Evolutionary conservation across 1,140 invertebrate genomes (phyloP).

Genomic region (Spodoptera litura): DNA sequence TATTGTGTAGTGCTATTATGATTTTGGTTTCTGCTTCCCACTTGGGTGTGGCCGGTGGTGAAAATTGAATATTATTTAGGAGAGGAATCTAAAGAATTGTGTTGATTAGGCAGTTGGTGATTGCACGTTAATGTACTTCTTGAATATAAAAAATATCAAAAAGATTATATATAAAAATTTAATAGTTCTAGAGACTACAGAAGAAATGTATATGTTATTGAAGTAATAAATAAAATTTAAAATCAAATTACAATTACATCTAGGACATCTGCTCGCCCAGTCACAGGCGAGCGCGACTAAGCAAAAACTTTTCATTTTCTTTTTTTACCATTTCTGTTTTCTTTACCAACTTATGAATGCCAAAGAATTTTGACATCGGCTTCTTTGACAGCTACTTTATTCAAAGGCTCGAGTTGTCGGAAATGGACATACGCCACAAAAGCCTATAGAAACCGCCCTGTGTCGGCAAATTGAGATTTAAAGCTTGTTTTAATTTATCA

Average conservation of each 20-base stretch:
- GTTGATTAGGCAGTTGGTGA: neutral
- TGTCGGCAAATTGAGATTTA: slow-evolving; percentile 75
- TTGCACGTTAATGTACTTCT: neutral
- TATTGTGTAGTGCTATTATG: slow-evolving; percentile 61
- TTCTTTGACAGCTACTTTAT: slow-evolving; percentile 74
- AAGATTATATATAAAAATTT: too few relatives aligned
- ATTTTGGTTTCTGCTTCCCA: slow-evolving; percentile 42
- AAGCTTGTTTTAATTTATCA: slow-evolving; percentile 60
- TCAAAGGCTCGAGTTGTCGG: slow-evolving; percentile 77
- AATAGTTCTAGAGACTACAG: neutral
- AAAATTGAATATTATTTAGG: slow-evolving; percentile 33
- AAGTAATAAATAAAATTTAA: neutral
- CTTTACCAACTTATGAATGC: slow-evolving; percentile 46
- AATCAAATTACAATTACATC: neutral
- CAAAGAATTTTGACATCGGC: slow-evolving; percentile 72
- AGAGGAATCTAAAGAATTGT: neutral
- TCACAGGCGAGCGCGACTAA: neutral
- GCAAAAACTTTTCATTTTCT: slow-evolving; percentile 43
- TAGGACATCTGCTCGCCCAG: neutral
- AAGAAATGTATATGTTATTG: too few relatives aligned
- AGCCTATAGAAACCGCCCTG: slow-evolving; percentile 64
- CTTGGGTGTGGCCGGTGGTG: slow-evolving; percentile 19
- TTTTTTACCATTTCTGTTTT: slow-evolving; percentile 40
- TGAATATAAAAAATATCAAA: too few relatives aligned
- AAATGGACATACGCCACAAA: slow-evolving; percentile 80